phyloP scores from a whole-genome alignment of 2,113 vertebrate genomes.

The Ophthalmolycus amberensis region DNA sequence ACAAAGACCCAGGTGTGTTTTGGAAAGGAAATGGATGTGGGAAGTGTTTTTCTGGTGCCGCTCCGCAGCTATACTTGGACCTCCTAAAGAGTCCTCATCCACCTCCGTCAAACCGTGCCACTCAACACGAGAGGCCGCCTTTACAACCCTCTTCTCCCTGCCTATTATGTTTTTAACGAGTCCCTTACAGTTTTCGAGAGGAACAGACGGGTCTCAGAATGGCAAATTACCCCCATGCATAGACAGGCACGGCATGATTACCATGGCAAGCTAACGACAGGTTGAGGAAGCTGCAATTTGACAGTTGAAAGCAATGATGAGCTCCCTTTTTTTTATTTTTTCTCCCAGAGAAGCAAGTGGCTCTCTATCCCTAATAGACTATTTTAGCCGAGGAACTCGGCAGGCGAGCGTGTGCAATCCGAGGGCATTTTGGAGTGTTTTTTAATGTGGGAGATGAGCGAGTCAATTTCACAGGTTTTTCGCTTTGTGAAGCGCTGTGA shows the following conservation, averaged over 20 bases:
- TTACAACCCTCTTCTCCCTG: constrained; percentile 59
- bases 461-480: constrained; percentile 65
- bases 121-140: constrained; percentile 70
- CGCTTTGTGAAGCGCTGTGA: constrained; percentile 38
- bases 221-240: constrained; percentile 77
- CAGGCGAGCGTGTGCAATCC: constrained; percentile 54
- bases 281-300: constrained; percentile 80
- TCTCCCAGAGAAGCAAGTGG: constrained; percentile 60
- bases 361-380: constrained; percentile 70
- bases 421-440: constrained; percentile 65
- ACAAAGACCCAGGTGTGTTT: constrained; percentile 77
- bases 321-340: constrained; percentile 5
- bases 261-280: constrained; percentile 75
- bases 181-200: constrained; percentile 74
- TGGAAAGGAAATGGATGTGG: constrained; percentile 48
- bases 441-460: constrained; percentile 53
- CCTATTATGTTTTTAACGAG: constrained; percentile 75
- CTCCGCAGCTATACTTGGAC: constrained; percentile 65
- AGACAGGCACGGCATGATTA: constrained; percentile 75
- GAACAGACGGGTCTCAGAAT: constrained; percentile 77
- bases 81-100: constrained; percentile 67
- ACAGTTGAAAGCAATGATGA: constrained; percentile 74
- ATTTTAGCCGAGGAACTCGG: constrained; percentile 62
- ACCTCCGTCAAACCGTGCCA: constrained; percentile 57
- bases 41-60: constrained; percentile 35